Base-by-base conservation (phyloP, 2,888 invertebrate genomes). In the Andricus curvator region DNA sequence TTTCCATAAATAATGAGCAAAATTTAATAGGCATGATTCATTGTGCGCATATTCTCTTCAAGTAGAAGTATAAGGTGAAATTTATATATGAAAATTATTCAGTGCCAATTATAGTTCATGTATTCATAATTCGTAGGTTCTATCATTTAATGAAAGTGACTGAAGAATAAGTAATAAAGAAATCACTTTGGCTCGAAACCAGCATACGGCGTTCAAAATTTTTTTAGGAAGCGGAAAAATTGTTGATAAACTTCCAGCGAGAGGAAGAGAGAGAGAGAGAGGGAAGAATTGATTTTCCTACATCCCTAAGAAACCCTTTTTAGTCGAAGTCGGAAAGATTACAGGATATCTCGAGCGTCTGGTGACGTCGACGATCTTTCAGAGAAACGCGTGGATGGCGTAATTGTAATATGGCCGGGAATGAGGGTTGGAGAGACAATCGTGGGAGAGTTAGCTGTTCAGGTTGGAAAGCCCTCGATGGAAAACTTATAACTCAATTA, bases 401-500 rank as follows among this genome's bases (percentile, higher is more conserved):
- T 37, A 74, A 60, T 37, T 74, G 74, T 56, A 74, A 74, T 74
- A 74, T 60, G 33, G 74, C 22, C 22, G 22, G 56, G 56, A 56
- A 74, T 74, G 56, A 74, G 74, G 56, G 33, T 9, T 48, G 20
- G n/a, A 15, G 33, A 74, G 74, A 74, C 74, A 74, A 60, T 74
- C 56, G 56, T 74, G 56, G 56, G 74, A 74, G 33, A 74, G 56
- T 60, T 74, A 37, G 56, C 37, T 56, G 74, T 74, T 74, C 74
- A 74, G n/a, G 74, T 74, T 74, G 74, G 56, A 74, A 74, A 77
- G 65, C 77, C 77, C 65, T 76, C 68, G 77, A 80, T 77, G 80
- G 83, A 83, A 82, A 84, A 84, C 81, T 84, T 83, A 78, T 83
- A 84, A 84, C 82, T 84, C 78, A 81, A 84, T 84, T 83, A 82